phyloP scores from a whole-genome alignment of 2,113 vertebrate genomes.

The Ibidorhyncha struthersii region DNA sequence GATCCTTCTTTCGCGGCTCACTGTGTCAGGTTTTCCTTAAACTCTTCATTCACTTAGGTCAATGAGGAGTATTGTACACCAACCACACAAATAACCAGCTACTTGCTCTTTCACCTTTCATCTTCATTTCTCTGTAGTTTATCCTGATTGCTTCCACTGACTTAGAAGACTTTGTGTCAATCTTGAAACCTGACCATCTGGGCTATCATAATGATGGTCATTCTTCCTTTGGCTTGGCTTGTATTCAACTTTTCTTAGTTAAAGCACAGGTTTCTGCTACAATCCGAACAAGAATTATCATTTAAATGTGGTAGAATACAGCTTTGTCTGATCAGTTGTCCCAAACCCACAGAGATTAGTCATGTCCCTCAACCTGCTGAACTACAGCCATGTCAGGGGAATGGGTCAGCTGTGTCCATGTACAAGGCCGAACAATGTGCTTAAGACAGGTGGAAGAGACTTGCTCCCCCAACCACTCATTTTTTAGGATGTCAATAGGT shows the following conservation, averaged over 20 bases:
- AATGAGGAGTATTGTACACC: neutral
- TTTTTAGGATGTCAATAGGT: neutral
- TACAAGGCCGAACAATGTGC: no score
- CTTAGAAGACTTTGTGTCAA: neutral
- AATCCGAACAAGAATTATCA: neutral
- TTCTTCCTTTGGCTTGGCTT: neutral
- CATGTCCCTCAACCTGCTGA: neutral
- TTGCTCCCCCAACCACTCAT: neutral
- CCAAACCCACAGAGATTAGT: neutral
- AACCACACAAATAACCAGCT: neutral
- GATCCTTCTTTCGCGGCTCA: neutral
- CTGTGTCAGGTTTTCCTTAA: neutral
- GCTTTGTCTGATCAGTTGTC: neutral
- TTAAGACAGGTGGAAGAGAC: no score
- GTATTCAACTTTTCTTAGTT: neutral
- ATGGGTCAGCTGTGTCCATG: neutral
- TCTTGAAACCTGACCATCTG: neutral
- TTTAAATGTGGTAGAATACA: fast-evolving
- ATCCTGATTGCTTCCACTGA: neutral
- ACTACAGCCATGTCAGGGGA: neutral
- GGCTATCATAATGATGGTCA: no score
- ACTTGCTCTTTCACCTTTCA: neutral
- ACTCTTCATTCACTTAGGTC: neutral
- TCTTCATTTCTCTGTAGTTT: neutral
- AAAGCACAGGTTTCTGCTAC: neutral